Conservation (phyloP, 92 coral and sea anemone genomes). For the Siderastrea siderea region DNA sequence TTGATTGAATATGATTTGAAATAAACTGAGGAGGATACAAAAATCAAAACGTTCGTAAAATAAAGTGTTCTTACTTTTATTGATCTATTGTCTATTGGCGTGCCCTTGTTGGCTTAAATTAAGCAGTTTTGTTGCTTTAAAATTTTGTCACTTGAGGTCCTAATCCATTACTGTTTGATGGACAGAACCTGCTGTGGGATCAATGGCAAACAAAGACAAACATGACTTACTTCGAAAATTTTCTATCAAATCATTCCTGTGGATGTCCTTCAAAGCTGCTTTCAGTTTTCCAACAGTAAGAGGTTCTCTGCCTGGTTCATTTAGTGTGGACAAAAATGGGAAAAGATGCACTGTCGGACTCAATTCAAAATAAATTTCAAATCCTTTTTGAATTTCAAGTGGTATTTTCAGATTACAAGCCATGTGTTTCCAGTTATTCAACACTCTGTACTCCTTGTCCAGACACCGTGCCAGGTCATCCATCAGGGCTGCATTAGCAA, state of each 20-base stretch:
- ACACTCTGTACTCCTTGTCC: conserved; percentile 40
- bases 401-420: conserved; percentile 35
- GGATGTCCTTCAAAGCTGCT: not conserved
- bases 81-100: too few species aligned
- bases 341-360: conserved; percentile 66
- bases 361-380: conserved; percentile 46
- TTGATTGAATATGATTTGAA: too few species aligned
- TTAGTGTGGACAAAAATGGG: conserved; percentile 13
- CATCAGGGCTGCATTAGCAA: conserved; percentile 14
- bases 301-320: not conserved
- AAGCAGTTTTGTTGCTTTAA: too few species aligned
- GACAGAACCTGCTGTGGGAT: too few species aligned
- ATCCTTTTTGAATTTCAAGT: conserved; percentile 30
- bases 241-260: conserved; percentile 52
- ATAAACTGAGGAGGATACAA: too few species aligned
- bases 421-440: conserved; percentile 61
- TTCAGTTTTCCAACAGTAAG: conserved; percentile 37
- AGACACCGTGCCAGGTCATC: conserved; percentile 36
- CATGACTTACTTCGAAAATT: not conserved
- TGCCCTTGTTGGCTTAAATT: too few species aligned
- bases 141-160: too few species aligned
- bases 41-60: too few species aligned
- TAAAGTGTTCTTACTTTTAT: too few species aligned
- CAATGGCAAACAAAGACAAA: not conserved
- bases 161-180: too few species aligned